Evolutionary conservation across 2,888 invertebrate species (phyloP), one percentile per base, ranked within the genome.

Genomic region (Philereme transversata): DNA sequence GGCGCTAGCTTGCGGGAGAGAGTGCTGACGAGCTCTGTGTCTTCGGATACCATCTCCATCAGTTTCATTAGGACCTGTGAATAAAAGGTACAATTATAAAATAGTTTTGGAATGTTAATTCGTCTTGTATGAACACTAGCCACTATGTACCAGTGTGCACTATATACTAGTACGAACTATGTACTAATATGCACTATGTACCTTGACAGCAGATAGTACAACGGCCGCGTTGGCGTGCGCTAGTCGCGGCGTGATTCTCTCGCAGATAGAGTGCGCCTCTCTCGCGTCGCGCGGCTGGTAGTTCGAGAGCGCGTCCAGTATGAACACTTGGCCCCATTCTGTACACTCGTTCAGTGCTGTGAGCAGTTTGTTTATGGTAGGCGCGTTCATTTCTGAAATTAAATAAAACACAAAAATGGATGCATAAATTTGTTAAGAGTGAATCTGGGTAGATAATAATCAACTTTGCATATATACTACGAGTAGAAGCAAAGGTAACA

Each of bases 161-260:
- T 22, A 22, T 22, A 3, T 22, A 22, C 22, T 3, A 22, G 22
- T 22, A 22, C 3, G 22, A 1, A 22, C n/a, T 8, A 48, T 9
- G 7, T 34, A 35, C 33, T 35, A 33, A 3, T 22, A 6, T 7
- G 10, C 44, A 47, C 9, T 60, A 44, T 40, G 5, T 53, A 97
- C 97, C 95, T 99, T 99, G 40, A 99, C 99, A 54, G 99, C 99
- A 33, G 99, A 99, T 0, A 99, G 93, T 0, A 99, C 99, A 34
- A 99, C 99, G 5, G 99, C 99, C 3, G 99, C 99, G 88, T 99
- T 99, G 4, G 99, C 99, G 88, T 99, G 99, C 5, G 99, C 99
- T 64, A 99, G 93, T 11, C 99, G 94, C 3, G 99, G 99, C 3
- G 99, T 99, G 74, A 99, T 99, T 59, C 99, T 93, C 93, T 99